These are phyloP conservation scores for Empis livida DNA, from an alignment of 2,888 invertebrate species.

Conservation along the genomic window DNA sequence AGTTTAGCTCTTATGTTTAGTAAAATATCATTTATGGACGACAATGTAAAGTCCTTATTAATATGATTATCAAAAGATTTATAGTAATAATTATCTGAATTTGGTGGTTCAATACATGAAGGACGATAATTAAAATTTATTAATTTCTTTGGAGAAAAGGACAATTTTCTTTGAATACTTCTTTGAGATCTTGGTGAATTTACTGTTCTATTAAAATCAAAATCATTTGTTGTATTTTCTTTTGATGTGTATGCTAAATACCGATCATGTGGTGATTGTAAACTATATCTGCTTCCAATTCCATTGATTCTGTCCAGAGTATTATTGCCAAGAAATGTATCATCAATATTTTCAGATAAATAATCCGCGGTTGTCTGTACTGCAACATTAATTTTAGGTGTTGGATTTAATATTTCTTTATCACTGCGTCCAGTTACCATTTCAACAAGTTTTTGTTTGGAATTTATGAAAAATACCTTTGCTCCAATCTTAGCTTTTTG, in stretches of 20 bases:
- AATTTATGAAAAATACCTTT: conserved; percentile 23
- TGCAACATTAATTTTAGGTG: conserved; percentile 15
- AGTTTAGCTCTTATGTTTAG: conserved; percentile 27
- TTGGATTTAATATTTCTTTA: conserved; percentile 14
- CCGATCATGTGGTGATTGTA: conserved; percentile 27
- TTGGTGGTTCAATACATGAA: background rate
- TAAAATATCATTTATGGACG: conserved; percentile 30
- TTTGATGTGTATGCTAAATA: conserved; percentile 25
- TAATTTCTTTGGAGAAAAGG: conserved; percentile 2
- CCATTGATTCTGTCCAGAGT: conserved; percentile 14
- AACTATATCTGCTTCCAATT: conserved; percentile 9
- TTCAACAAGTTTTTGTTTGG: conserved; percentile 26
- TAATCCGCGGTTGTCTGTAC: conserved; percentile 22
- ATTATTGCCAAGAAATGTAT: background rate
- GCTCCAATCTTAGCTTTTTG: conserved; percentile 8
- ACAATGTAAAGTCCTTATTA: conserved; percentile 28
- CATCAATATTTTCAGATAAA: background rate
- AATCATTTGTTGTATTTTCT: conserved; percentile 16
- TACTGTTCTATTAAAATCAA: conserved; percentile 29
- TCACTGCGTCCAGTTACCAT: conserved; percentile 27
- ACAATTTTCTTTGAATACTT: conserved; percentile 8
- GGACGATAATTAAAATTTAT: background rate
- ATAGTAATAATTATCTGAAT: conserved; percentile 18
- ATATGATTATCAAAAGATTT: conserved; percentile 29
- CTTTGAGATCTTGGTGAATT: conserved; percentile 22